Evolutionary conservation across 2,888 invertebrate species (phyloP).

Genomic region (Coenonympha glycerion): DNA sequence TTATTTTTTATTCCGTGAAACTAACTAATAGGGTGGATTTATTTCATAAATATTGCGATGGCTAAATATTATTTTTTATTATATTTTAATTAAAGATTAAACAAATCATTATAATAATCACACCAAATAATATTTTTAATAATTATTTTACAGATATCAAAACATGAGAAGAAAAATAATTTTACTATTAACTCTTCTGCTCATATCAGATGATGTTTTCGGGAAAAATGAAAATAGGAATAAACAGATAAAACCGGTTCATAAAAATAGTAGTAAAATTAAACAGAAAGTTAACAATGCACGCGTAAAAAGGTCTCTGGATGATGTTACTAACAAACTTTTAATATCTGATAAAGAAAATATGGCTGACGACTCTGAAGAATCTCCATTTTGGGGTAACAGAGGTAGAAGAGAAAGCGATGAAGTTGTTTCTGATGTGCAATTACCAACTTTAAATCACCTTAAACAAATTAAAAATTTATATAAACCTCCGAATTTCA

Average conservation of each 20-base stretch:
- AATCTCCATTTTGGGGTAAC: conserved; percentile 60
- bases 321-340: conserved; percentile 40
- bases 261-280: conserved; percentile 34
- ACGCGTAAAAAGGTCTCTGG: conserved; percentile 50
- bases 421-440: conserved; percentile 33
- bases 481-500: conserved; percentile 16
- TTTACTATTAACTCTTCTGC: conserved; percentile 41
- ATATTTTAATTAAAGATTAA: too few relatives aligned
- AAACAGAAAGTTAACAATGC: conserved; percentile 40
- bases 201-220: conserved; percentile 46
- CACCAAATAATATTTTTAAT: not conserved
- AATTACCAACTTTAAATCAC: conserved; percentile 22
- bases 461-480: conserved; percentile 29
- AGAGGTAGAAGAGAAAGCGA: conserved; percentile 51
- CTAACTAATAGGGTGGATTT: too few relatives aligned
- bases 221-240: conserved; percentile 46
- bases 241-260: conserved; percentile 36
- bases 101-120: too few relatives aligned
- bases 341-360: conserved; percentile 30
- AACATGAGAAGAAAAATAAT: conserved; percentile 51
- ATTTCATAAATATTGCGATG: too few relatives aligned
- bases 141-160: conserved; percentile 41
- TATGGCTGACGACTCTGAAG: conserved; percentile 34
- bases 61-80: too few relatives aligned
- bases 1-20: too few relatives aligned